A percentile compares a stretch with the other conserved stretches of the same genome.
phyloP scores from a whole-genome alignment of 2,113 vertebrate species.

The Salvator merianae region DNA sequence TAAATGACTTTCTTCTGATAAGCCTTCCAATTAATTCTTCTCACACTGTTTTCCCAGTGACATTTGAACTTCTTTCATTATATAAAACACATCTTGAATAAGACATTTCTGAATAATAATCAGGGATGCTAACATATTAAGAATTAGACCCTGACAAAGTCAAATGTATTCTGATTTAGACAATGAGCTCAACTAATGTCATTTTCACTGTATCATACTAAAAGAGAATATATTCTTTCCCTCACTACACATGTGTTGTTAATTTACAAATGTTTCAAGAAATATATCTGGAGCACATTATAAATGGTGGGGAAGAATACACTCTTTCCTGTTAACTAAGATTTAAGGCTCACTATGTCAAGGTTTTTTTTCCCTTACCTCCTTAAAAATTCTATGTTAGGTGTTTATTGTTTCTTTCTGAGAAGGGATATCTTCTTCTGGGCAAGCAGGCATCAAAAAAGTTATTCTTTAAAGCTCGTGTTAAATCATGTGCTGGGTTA shows the following conservation, averaged over 20 bases:
- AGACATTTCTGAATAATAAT: constrained; percentile 80
- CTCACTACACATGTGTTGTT: constrained; percentile 26
- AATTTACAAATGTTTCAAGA: constrained; percentile 45
- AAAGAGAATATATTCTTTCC: constrained; percentile 43
- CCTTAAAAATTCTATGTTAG: constrained; percentile 6
- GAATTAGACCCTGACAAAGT: constrained; percentile 75
- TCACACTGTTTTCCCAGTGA: constrained; percentile 84
- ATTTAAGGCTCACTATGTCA: constrained; percentile 23
- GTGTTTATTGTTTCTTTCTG: constrained; percentile 32
- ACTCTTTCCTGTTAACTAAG: constrained; percentile 34
- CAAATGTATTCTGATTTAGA: constrained; percentile 77
- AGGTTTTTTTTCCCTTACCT: not conserved
- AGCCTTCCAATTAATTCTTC: constrained; percentile 92
- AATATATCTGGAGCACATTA: constrained; percentile 41
- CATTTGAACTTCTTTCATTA: constrained; percentile 85
- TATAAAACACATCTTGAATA: constrained; percentile 81
- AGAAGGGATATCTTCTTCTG: constrained; percentile 48
- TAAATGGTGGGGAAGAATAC: constrained; percentile 15
- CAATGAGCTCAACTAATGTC: constrained; percentile 74
- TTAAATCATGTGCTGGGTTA: constrained; percentile 60
- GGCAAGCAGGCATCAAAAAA: constrained; percentile 49
- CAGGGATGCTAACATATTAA: constrained; percentile 72
- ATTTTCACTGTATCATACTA: constrained; percentile 67
- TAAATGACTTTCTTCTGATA: constrained; percentile 87
- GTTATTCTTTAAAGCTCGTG: constrained; percentile 62